Conservation (phyloP, 2,888 invertebrate genomes). For the Chrysomela aeneicollis region DNA sequence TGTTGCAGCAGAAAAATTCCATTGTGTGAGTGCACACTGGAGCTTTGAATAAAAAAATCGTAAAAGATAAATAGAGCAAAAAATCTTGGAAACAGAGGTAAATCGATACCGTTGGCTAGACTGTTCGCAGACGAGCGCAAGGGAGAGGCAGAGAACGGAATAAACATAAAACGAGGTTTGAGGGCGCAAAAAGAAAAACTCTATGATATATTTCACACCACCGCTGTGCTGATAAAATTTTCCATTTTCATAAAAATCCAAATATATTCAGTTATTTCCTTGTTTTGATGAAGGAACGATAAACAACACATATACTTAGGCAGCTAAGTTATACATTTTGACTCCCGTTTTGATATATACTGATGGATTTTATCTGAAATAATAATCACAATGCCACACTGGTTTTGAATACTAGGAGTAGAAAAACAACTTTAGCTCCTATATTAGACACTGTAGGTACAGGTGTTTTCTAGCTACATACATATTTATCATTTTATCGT, state of each 20-base stretch:
- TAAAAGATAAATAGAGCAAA: slow-evolving; percentile 35
- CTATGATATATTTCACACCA: slow-evolving; percentile 31
- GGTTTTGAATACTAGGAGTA: no score
- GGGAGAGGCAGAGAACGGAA: slow-evolving; percentile 39
- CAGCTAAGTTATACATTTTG: no score
- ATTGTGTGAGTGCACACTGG: slow-evolving; percentile 35
- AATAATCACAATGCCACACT: no score
- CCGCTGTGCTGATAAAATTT: slow-evolving; percentile 42
- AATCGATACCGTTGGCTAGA: slow-evolving; percentile 53
- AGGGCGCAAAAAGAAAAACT: slow-evolving; percentile 23
- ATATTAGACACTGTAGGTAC: no score
- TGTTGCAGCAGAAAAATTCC: slow-evolving; percentile 33
- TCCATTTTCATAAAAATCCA: slow-evolving; percentile 29
- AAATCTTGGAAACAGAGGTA: slow-evolving; percentile 41
- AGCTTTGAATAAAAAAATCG: slow-evolving; percentile 42
- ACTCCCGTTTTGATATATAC: no score
- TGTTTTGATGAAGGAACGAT: slow-evolving; percentile 7
- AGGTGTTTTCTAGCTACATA: no score
- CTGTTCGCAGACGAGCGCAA: slow-evolving; percentile 48
- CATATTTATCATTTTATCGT: no score
- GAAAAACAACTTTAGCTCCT: no score
- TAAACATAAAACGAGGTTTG: slow-evolving; percentile 36
- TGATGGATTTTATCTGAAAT: no score
- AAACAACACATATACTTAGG: no score
- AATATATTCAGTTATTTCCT: slow-evolving; percentile 22